Evolutionary conservation across 2,888 invertebrate species (phyloP).

Genomic region (Cordilura impudica): DNA sequence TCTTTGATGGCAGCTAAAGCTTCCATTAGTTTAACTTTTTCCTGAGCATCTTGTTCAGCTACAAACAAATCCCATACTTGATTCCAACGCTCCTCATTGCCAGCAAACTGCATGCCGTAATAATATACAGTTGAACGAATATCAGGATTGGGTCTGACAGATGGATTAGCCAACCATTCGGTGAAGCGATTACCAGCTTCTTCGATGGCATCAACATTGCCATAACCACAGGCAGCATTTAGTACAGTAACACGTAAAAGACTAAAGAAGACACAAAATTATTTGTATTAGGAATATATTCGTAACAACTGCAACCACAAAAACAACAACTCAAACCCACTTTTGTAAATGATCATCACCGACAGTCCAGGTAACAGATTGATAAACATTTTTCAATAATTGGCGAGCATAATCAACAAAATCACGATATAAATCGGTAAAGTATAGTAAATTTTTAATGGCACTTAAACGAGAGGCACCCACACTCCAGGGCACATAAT

Average conservation of each 20-base stretch:
- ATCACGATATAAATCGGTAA: conserved; percentile 79
- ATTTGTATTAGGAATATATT: neutral
- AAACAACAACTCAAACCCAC: conserved; percentile 69
- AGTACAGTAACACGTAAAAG: conserved; percentile 83
- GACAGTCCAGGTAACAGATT: conserved; percentile 82
- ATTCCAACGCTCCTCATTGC: conserved; percentile 85
- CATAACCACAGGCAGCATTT: conserved; percentile 82
- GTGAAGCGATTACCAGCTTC: conserved; percentile 81
- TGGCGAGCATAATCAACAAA: conserved; percentile 82
- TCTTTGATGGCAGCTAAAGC: conserved; percentile 85
- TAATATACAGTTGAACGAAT: conserved; percentile 83
- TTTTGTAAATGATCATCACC: conserved; percentile 77
- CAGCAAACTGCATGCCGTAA: conserved; percentile 84
- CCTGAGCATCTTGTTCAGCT: conserved; percentile 87
- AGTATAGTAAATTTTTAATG: conserved; percentile 80
- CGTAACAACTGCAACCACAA: conserved; percentile 23
- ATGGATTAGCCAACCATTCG: conserved; percentile 80
- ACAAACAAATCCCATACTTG: conserved; percentile 85
- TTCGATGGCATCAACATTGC: conserved; percentile 81
- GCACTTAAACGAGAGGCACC: conserved; percentile 79
- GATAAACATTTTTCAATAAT: conserved; percentile 81
- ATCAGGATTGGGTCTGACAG: conserved; percentile 81
- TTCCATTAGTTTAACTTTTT: conserved; percentile 85
- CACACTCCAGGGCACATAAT: conserved; percentile 88
- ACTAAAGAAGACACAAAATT: conserved; percentile 76